phyloP scores from a whole-genome alignment of 2,797 vertebrate genomes.

The Aythya fuligula region DNA sequence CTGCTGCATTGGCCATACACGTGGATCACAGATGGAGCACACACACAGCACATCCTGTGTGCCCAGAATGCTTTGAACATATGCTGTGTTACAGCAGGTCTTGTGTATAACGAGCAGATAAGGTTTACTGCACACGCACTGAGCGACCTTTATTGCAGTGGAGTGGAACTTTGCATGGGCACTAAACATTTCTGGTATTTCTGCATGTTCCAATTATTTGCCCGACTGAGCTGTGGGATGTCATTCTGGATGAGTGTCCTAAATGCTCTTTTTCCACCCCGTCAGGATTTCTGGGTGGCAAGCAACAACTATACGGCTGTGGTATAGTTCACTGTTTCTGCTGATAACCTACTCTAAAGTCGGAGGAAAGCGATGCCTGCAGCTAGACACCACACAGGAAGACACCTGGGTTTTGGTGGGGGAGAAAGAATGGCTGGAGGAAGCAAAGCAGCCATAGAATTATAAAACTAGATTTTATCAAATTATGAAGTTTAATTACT shows the following conservation, averaged over 20 bases:
- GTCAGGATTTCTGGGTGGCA: background rate
- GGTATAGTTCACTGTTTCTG: background rate
- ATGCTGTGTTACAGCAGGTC: background rate
- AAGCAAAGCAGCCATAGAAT: background rate
- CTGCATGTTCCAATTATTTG: background rate
- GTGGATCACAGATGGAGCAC: background rate
- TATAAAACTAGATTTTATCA: slow-evolving; percentile 13
- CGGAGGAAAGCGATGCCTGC: background rate
- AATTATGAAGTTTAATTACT: slow-evolving; percentile 46
- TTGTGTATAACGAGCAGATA: background rate
- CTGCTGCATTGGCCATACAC: background rate
- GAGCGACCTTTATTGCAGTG: background rate
- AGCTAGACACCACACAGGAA: background rate
- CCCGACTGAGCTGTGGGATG: background rate
- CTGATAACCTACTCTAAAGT: background rate
- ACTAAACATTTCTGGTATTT: background rate
- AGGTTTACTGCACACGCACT: background rate
- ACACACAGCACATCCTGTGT: background rate
- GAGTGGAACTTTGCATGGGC: fast-evolving
- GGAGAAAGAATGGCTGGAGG: background rate
- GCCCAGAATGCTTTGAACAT: background rate
- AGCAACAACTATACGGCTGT: background rate
- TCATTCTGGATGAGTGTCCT: fast-evolving
- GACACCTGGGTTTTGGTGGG: fast-evolving
- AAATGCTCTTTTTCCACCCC: background rate